These are phyloP conservation scores for Tuberolachnus salignus DNA, from an alignment of 2,888 invertebrate species.

Conservation along the genomic window DNA sequence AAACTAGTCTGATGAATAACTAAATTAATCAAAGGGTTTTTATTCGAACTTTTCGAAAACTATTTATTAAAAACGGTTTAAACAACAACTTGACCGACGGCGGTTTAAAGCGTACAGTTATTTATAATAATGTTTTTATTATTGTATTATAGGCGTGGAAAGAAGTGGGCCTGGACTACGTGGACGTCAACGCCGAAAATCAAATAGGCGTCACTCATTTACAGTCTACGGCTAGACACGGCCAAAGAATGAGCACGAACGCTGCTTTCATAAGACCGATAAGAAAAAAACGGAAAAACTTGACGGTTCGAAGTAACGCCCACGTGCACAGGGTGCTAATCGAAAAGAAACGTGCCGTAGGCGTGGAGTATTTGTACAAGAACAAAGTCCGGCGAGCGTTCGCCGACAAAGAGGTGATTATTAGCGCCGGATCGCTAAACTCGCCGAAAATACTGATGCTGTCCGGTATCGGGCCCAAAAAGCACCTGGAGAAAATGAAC, in stretches of 20 bases:
- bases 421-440: constrained; percentile 68
- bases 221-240: constrained; percentile 69
- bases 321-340: constrained; percentile 69
- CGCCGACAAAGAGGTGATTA: constrained; percentile 70
- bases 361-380: constrained; percentile 66
- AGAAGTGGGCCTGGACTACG: constrained; percentile 67
- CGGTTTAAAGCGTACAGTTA: too few species aligned
- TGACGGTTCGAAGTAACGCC: constrained; percentile 66
- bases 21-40: background rate
- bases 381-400: constrained; percentile 63
- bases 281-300: constrained; percentile 64
- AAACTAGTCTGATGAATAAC: background rate
- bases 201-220: constrained; percentile 69
- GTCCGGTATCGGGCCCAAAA: constrained; percentile 71
- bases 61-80: too few species aligned
- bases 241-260: constrained; percentile 70
- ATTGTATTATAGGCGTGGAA: constrained; percentile 65
- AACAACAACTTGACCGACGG: too few species aligned
- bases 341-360: constrained; percentile 62
- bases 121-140: constrained; percentile 8
- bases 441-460: constrained; percentile 71
- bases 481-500: constrained; percentile 65
- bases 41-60: too few species aligned
- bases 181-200: constrained; percentile 61
- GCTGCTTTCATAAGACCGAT: constrained; percentile 73